Evolutionary conservation across 2,797 vertebrate genomes (phyloP), one percentile per base, ranked within the genome.

Genomic region (Chromis chromis): DNA sequence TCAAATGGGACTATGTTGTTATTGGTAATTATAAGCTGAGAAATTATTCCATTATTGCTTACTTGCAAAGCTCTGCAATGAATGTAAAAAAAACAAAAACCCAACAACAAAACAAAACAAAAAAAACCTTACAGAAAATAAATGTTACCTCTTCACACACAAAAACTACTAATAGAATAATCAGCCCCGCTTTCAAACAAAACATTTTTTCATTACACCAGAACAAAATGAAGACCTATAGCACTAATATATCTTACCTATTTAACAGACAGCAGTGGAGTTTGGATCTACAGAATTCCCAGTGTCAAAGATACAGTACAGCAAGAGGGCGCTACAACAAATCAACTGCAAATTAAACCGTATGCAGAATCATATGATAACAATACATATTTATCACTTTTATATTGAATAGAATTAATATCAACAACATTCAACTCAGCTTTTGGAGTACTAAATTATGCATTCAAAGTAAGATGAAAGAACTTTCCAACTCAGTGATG

Each of bases 271-370:
- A 93, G 86, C 88, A 93, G 90, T 92, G 88, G 79, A 88, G 81
- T 81, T 82, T 86, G 60, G 83, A 91, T 87, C 83, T 85, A 91
- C 78, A 87, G 75, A 88, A 74, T 90, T 93, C 92, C 87, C 91
- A 93, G 91, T 93, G 91, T 93, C 83, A 89, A 85, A 46, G 74
- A 84, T 90, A 93, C 91, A 93, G 88, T 92, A 93, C 93, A 92
- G 85, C 89, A 86, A 90, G 81, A 87, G 82, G 86, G 85, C 63
- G 86, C 89, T 91, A 94, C 89, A 52, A 91, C 85, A 90, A 90
- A 90, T 78, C 85, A 74, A 85, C 89, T 82, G 77, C 82, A 82
- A 91, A 86, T 86, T 10, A 86, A 91, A 82, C 80, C 57, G 60
- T 79, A 78, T 82, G 84, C 80, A 86, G 77, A 87, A 81, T 86